phyloP scores from a whole-genome alignment of 2,888 invertebrate species.

The Lochmaea crataegi region DNA sequence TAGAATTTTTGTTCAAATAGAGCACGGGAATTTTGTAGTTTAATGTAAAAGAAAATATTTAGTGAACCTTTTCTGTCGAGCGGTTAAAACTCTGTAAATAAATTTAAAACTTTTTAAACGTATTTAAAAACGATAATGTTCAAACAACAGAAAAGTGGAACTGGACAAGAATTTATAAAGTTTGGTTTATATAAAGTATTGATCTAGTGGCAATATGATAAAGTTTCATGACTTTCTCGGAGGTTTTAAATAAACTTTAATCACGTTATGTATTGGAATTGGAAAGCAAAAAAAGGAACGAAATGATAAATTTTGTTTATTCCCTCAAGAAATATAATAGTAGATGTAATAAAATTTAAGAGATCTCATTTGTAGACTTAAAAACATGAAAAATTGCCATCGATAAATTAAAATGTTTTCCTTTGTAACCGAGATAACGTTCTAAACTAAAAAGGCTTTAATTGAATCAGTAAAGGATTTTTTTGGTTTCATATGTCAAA shows the following conservation, averaged over 20 bases:
- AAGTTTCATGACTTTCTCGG: conserved; percentile 35
- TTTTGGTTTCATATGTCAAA: neutral
- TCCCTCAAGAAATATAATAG: conserved; percentile 23
- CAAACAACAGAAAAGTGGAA: conserved; percentile 9
- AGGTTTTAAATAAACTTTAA: conserved; percentile 34
- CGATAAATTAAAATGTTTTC: neutral
- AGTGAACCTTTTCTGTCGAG: neutral
- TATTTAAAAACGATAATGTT: neutral
- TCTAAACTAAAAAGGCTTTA: neutral
- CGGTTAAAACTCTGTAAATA: no score
- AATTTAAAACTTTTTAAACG: neutral
- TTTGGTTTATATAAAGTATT: conserved; percentile 29
- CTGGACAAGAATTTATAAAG: neutral
- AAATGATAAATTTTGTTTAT: conserved; percentile 24
- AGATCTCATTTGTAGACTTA: neutral
- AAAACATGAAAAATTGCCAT: neutral
- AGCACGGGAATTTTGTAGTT: no score
- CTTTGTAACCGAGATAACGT: neutral
- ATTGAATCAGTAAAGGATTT: neutral
- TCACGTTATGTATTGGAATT: conserved; percentile 28
- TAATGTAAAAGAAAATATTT: no score
- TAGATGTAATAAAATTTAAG: conserved; percentile 10
- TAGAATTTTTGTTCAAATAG: no score
- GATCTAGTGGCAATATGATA: conserved; percentile 38
- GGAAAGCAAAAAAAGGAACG: conserved; percentile 10